phyloP scores from a whole-genome alignment of 2,113 vertebrate species.

The Falco punctatus region DNA sequence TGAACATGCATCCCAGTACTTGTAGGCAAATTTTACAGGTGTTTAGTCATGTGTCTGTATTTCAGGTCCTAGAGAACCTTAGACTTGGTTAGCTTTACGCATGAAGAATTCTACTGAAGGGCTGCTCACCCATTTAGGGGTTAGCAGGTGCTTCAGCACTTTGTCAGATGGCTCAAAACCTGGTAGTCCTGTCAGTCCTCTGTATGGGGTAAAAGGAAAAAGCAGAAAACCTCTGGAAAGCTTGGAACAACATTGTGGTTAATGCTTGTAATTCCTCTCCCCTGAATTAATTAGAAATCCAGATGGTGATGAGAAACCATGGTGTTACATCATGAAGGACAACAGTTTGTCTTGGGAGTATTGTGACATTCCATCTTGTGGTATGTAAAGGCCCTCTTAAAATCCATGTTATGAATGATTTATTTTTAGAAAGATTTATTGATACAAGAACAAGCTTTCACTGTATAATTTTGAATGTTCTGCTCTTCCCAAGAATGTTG shows the following conservation, averaged over 20 bases:
- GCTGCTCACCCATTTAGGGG: neutral
- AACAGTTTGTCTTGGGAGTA: slow-evolving; percentile 89
- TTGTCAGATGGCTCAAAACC: neutral
- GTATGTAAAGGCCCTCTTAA: slow-evolving; percentile 58
- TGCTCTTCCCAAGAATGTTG: neutral
- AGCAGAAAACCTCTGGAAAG: neutral
- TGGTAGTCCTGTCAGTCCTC: neutral
- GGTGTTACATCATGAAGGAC: slow-evolving; percentile 89
- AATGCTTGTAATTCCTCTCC: slow-evolving; percentile 1
- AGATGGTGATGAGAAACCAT: slow-evolving; percentile 86
- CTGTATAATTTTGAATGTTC: neutral
- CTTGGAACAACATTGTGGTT: neutral
- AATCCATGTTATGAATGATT: neutral
- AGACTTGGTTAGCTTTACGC: neutral
- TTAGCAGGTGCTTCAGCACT: neutral
- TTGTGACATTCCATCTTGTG: slow-evolving; percentile 81
- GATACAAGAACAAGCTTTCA: neutral
- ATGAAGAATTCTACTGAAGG: neutral
- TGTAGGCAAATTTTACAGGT: slow-evolving; percentile 26
- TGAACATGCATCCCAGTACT: slow-evolving; percentile 14
- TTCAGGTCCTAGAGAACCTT: neutral
- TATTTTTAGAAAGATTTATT: neutral
- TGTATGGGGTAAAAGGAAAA: neutral
- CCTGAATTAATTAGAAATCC: slow-evolving; percentile 82
- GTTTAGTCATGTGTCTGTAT: neutral